Evolutionary conservation across 2,797 vertebrate species (phyloP), one percentile per base, ranked within the genome.

Genomic region (Tenualosa thibaudeaui): DNA sequence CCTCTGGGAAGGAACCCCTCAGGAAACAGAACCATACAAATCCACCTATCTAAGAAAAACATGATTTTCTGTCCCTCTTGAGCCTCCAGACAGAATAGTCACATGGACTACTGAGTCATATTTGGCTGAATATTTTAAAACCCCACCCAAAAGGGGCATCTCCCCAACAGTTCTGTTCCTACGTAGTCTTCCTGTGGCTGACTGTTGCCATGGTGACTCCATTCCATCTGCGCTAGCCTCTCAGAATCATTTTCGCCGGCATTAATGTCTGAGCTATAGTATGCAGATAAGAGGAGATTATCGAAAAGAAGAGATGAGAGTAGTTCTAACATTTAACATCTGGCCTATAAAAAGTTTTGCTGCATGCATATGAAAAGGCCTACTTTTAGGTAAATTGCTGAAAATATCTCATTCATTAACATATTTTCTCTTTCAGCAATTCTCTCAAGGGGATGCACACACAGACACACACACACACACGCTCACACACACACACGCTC

Each of bases 401-500:
- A 15, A 68, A 68, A 68, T 9, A 65, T 60, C 62, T 65, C 24
- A 15, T 17, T 56, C 24, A 37, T 68, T 68, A 68, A 19, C 15
- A 56, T 56, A 56, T 56, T 56, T 56, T 56, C 54, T 56, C 50
- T 51, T 65, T 65, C 60, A 65, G 60, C 4, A 6, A 65, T 26
- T 6, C 8, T 9, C n/a, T 9, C 22, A 26, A 22, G 56, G 56
- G 22, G 15, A 58, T 58, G 56, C 15, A 58, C 53, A 54, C 53
- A 54, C 5, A 54, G 2, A 56, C 51, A 53, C 51, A 53, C 51
- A 78, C 71, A 78, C 71, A 78, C 71, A 19, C 71, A 46, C 71
- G 46, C 26, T 46, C 71, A 78, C 71, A 78, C 71, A 78, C 71
- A 78, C 71, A 46, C 71, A 78, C 71, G 46, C 40, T 46, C 71